Percentiles rank a stretch among this genome's conserved stretches.
These are phyloP conservation scores for Ophthalmolycus amberensis DNA, from an alignment of 2,113 vertebrate genomes.

Conservation along the genomic window DNA sequence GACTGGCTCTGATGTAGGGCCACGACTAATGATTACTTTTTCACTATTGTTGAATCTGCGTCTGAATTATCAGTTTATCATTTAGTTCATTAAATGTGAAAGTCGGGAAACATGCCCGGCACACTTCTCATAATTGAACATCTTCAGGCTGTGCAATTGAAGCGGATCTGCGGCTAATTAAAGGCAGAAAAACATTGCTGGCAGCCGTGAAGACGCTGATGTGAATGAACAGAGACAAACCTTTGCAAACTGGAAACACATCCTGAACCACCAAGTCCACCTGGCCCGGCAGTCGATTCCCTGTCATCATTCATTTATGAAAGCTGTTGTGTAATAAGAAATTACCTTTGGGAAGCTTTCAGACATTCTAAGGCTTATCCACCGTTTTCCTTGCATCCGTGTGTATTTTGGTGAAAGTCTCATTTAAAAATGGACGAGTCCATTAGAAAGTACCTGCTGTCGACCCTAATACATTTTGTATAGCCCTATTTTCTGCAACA, in stretches of 20 bases:
- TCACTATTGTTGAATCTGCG: neutral
- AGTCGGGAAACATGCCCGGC: neutral
- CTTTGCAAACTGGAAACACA: neutral
- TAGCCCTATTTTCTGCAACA: slow-evolving; percentile 30
- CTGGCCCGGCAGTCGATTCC: neutral
- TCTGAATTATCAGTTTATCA: neutral
- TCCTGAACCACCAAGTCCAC: slow-evolving; percentile 9
- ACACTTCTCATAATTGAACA: neutral
- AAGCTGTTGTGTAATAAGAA: slow-evolving; percentile 33
- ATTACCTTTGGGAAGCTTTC: slow-evolving; percentile 57
- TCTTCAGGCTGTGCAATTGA: slow-evolving; percentile 1
- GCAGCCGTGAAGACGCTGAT: neutral
- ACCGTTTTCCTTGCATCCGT: slow-evolving; percentile 15
- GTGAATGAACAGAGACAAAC: slow-evolving; percentile 7
- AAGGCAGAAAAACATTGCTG: slow-evolving; percentile 3
- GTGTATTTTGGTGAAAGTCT: slow-evolving; percentile 50
- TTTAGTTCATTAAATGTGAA: neutral
- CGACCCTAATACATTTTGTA: slow-evolving; percentile 66
- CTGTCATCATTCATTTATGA: slow-evolving; percentile 69
- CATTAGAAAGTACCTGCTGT: slow-evolving; percentile 62
- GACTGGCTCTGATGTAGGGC: neutral
- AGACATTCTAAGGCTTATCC: slow-evolving; percentile 35
- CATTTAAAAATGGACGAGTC: slow-evolving; percentile 73
- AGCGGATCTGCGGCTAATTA: slow-evolving; percentile 4
- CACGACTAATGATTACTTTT: neutral